phyloP scores from a whole-genome alignment of 2,888 invertebrate species.

The Hesperia comma region DNA sequence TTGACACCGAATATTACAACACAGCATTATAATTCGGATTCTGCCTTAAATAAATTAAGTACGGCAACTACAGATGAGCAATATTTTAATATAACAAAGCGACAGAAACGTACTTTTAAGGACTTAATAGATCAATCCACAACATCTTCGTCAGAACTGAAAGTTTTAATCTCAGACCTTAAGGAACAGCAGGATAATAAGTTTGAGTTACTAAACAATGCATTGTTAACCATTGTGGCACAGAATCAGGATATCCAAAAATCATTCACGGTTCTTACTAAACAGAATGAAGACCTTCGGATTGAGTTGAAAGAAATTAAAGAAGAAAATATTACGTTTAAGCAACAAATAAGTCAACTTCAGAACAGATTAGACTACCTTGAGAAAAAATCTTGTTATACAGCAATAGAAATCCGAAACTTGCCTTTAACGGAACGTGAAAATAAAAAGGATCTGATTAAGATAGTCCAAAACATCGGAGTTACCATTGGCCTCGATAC shows the following conservation, averaged over 20 bases:
- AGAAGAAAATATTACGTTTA: constrained; percentile 12
- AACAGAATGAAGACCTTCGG: constrained; percentile 21
- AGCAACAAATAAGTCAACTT: background rate
- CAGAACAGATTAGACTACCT: background rate
- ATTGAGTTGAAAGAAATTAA: constrained; percentile 16
- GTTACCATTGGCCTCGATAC: constrained; percentile 16
- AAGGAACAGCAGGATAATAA: background rate
- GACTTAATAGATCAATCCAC: too few species aligned
- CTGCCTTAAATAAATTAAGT: too few species aligned
- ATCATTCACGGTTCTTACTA: constrained; percentile 6
- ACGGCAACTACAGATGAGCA: too few species aligned
- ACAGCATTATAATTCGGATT: too few species aligned
- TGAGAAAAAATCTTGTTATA: background rate
- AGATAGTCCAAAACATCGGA: constrained; percentile 32
- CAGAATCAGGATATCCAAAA: constrained; percentile 34
- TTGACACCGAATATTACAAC: too few species aligned
- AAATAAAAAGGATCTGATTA: constrained; percentile 30
- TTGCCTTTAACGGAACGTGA: constrained; percentile 4
- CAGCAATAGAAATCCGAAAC: constrained; percentile 20
- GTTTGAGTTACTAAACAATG: constrained; percentile 8
- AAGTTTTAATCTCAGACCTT: background rate
- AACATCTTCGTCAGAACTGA: background rate
- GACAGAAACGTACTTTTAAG: too few species aligned
- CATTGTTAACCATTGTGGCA: constrained; percentile 20
- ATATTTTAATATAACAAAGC: too few species aligned